These are phyloP conservation scores for Cepaea hortensis DNA, from an alignment of 2,888 invertebrate genomes.

Conservation along the genomic window DNA sequence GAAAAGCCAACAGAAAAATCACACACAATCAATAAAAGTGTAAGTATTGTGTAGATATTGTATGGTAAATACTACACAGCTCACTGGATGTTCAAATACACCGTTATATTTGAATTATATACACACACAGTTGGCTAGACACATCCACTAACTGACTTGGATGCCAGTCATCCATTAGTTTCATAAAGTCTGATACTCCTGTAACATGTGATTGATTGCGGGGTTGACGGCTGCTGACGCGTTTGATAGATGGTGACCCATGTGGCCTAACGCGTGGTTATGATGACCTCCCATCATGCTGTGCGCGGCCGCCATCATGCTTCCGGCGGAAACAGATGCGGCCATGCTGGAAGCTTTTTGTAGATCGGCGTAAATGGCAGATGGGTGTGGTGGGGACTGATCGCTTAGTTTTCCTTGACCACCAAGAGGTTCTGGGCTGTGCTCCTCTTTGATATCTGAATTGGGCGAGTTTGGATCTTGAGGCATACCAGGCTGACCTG, in stretches of 20 bases:
- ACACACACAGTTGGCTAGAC: background rate
- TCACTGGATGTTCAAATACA: too few relatives aligned
- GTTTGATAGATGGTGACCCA: constrained; percentile 43
- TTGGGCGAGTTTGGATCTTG: constrained; percentile 57
- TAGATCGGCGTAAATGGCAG: constrained; percentile 65
- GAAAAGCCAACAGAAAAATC: too few relatives aligned
- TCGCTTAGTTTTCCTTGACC: constrained; percentile 66
- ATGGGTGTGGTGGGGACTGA: constrained; percentile 56
- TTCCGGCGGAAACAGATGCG: constrained; percentile 41
- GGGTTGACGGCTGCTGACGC: constrained; percentile 12
- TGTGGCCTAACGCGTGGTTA: constrained; percentile 28
- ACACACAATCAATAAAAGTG: too few relatives aligned
- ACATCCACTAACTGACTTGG: background rate
- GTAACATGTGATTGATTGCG: constrained; percentile 37
- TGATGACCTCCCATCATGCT: constrained; percentile 40
- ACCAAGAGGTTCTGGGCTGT: constrained; percentile 65
- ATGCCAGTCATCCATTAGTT: background rate
- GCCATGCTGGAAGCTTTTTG: constrained; percentile 59
- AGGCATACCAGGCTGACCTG: constrained; percentile 43
- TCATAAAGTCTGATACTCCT: constrained; percentile 55
- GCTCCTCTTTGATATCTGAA: constrained; percentile 66
- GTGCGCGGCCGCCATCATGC: constrained; percentile 45
- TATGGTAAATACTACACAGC: too few relatives aligned
- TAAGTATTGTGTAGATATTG: too few relatives aligned
- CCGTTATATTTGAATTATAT: too few relatives aligned